These are phyloP conservation scores for Elanoides forficatus DNA, from an alignment of 2,113 vertebrate genomes.

Conservation along the genomic window DNA sequence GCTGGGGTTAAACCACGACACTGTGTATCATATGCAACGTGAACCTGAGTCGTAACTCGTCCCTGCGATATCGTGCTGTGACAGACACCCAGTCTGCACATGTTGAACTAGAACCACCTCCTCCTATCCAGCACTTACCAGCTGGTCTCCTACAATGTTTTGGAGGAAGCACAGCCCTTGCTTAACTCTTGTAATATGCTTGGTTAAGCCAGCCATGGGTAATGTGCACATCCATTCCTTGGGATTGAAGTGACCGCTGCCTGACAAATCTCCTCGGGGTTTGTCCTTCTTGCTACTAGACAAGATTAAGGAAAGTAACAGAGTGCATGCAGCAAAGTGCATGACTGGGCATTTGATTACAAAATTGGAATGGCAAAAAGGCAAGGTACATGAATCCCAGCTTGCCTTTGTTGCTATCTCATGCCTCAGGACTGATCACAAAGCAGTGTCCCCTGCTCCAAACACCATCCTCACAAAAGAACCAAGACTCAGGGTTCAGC, in stretches of 20 bases:
- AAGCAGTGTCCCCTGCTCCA: not conserved
- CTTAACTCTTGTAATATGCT: not conserved
- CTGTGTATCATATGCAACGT: rapidly evolving
- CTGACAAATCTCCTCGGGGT: not conserved
- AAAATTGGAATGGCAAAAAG: not conserved
- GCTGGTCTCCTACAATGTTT: not conserved
- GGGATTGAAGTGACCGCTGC: not conserved
- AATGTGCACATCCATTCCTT: not conserved
- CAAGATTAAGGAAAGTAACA: not conserved
- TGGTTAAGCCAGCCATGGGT: not conserved
- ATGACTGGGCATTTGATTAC: not conserved
- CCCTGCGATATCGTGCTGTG: not conserved
- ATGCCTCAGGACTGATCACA: not conserved
- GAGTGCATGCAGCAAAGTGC: not conserved
- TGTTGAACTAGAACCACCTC: not conserved
- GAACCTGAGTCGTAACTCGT: rapidly evolving
- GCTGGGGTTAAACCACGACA: no score
- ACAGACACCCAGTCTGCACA: not conserved
- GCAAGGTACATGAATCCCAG: not conserved
- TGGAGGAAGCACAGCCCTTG: not conserved
- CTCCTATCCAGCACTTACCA: not conserved
- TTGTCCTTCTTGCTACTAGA: not conserved
- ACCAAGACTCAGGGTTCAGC: not conserved
- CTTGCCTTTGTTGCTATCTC: not conserved
- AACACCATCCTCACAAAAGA: not conserved